These are phyloP conservation scores for Pheucticus melanocephalus DNA, from an alignment of 2,113 vertebrate genomes.

Conservation along the genomic window DNA sequence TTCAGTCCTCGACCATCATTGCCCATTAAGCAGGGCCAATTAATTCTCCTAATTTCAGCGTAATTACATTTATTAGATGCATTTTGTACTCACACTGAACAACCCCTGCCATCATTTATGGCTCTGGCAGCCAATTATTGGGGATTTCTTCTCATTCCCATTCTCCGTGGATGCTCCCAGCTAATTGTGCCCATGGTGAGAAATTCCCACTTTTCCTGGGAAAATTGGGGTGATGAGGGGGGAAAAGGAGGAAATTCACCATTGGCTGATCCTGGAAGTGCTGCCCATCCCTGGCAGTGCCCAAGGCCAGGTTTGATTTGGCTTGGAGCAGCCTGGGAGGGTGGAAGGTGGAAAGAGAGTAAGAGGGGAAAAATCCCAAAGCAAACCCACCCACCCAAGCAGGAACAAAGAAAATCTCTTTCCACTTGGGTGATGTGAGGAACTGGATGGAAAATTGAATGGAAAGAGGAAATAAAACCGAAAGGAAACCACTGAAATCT, in stretches of 20 bases:
- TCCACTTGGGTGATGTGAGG: not conserved
- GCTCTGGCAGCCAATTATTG: not conserved
- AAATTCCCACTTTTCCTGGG: not conserved
- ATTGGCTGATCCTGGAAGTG: not conserved
- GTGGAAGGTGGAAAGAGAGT: not conserved
- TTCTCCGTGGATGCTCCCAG: accelerated
- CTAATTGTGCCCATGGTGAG: not conserved
- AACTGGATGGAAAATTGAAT: not conserved
- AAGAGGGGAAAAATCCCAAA: not conserved
- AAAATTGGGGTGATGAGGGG: not conserved
- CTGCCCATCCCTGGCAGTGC: not conserved
- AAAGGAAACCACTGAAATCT: not conserved
- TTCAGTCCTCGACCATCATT: accelerated
- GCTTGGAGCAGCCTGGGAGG: not conserved
- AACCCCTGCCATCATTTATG: not conserved
- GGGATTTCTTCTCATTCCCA: not conserved
- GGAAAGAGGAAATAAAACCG: not conserved
- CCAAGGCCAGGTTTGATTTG: not conserved
- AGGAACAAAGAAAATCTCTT: not conserved
- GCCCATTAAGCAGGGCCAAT: not conserved
- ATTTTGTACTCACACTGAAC: not conserved
- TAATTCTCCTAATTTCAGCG: not conserved
- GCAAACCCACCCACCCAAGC: not conserved
- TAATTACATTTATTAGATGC: not conserved
- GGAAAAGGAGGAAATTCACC: not conserved